phyloP scores from a whole-genome alignment of 2,113 vertebrate genomes.

The Hystrix cristata region DNA sequence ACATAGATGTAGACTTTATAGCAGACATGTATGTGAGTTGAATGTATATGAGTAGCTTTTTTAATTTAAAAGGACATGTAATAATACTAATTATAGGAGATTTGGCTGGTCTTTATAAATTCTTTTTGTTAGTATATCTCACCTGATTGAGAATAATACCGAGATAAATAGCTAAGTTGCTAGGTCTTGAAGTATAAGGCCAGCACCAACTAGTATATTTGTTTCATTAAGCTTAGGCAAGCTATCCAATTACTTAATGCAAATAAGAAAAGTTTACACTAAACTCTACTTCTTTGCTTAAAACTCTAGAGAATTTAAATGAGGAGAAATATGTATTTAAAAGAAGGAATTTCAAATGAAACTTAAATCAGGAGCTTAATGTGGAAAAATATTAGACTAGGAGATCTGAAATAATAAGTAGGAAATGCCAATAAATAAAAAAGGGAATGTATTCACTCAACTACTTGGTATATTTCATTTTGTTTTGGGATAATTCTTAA shows the following conservation, averaged over 20 bases:
- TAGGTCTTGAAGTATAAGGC: slow-evolving; percentile 72
- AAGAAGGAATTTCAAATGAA: slow-evolving; percentile 82
- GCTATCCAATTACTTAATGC: slow-evolving; percentile 87
- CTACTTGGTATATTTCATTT: slow-evolving; percentile 59
- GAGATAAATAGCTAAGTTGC: slow-evolving; percentile 68
- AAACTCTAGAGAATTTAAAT: slow-evolving; percentile 86
- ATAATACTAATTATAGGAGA: slow-evolving; percentile 71
- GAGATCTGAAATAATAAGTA: slow-evolving; percentile 70
- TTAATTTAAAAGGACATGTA: slow-evolving; percentile 63
- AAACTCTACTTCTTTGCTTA: slow-evolving; percentile 84
- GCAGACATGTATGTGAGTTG: not conserved
- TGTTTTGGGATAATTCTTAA: slow-evolving; percentile 62
- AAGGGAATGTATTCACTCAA: slow-evolving; percentile 31
- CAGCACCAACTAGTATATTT: slow-evolving; percentile 82
- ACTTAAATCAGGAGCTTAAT: slow-evolving; percentile 81
- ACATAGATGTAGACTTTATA: slow-evolving; percentile 37
- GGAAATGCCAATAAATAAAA: slow-evolving; percentile 74
- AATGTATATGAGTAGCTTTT: slow-evolving; percentile 39
- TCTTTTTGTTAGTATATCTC: slow-evolving; percentile 53
- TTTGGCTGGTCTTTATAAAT: slow-evolving; percentile 82
- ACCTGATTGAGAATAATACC: slow-evolving; percentile 62
- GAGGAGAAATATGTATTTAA: slow-evolving; percentile 74
- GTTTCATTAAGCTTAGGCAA: slow-evolving; percentile 89
- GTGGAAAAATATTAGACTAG: slow-evolving; percentile 73
- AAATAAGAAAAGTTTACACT: slow-evolving; percentile 89